Evolutionary conservation across 2,888 invertebrate species (phyloP).

Genomic region (Apotomis betuletana): DNA sequence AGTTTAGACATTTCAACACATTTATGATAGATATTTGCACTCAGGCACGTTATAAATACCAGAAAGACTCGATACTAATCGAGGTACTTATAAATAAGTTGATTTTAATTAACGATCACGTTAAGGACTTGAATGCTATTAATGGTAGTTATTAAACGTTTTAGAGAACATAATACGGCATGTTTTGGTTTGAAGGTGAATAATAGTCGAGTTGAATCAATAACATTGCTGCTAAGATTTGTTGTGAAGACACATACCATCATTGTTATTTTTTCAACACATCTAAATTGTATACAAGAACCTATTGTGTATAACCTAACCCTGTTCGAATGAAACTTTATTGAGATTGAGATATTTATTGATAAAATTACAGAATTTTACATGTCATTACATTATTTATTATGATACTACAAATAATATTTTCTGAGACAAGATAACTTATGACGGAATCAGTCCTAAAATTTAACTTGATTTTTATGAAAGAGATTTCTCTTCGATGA

Average conservation of each 20-base stretch:
- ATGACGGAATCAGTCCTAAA: no score
- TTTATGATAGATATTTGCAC: neutral
- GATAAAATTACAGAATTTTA: no score
- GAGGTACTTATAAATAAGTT: neutral
- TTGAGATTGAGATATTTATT: no score
- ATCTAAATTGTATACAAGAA: no score
- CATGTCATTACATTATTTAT: no score
- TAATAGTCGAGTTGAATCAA: neutral
- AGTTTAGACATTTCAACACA: neutral
- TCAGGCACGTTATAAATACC: neutral
- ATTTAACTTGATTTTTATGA: no score
- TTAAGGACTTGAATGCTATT: constrained; percentile 1
- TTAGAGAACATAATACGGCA: neutral
- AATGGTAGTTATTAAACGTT: constrained; percentile 3
- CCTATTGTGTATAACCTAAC: no score
- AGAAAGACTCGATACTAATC: neutral
- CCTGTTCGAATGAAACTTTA: no score
- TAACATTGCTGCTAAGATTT: neutral
- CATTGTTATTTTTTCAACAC: neutral
- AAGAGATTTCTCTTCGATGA: no score
- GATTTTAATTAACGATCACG: neutral
- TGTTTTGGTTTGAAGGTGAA: neutral
- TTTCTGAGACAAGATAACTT: no score
- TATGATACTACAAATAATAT: no score
- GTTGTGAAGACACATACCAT: neutral